Conservation (phyloP, 2,113 vertebrate genomes). For the Saiga tatarica region DNA sequence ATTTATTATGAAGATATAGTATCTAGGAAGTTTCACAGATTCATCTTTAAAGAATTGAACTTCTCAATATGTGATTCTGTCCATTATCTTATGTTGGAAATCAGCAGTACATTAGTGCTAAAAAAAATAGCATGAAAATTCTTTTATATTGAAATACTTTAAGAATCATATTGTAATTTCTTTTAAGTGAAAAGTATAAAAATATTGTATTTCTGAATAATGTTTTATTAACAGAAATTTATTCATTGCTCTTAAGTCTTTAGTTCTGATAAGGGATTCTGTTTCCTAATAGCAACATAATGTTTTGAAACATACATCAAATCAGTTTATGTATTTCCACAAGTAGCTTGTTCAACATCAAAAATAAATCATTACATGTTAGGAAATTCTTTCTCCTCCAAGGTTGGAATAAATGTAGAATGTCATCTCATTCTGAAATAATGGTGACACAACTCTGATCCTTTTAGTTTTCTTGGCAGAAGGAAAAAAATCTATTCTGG, state of each 20-base stretch:
- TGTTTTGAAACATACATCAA: conserved; percentile 25
- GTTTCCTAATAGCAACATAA: background rate
- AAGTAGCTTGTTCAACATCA: conserved; percentile 28
- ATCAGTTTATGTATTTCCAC: background rate
- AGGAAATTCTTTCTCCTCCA: background rate
- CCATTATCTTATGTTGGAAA: background rate
- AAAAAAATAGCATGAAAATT: conserved; percentile 13
- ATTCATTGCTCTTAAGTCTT: background rate
- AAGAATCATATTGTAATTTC: background rate
- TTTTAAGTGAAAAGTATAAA: background rate
- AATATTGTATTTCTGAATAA: background rate
- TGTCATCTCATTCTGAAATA: conserved; percentile 3
- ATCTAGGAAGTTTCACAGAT: background rate
- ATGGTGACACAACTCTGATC: background rate
- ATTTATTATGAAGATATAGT: conserved; percentile 1
- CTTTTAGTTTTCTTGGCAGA: conserved; percentile 42
- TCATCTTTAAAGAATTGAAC: background rate
- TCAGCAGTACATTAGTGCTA: background rate
- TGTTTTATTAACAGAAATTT: conserved; percentile 23
- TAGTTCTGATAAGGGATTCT: conserved; percentile 9
- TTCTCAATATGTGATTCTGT: background rate
- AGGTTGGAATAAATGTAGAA: conserved; percentile 3
- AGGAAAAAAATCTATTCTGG: background rate
- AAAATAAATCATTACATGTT: background rate
- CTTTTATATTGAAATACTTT: conserved; percentile 2